phyloP scores from a whole-genome alignment of 2,888 invertebrate species.

The Thereva unica region DNA sequence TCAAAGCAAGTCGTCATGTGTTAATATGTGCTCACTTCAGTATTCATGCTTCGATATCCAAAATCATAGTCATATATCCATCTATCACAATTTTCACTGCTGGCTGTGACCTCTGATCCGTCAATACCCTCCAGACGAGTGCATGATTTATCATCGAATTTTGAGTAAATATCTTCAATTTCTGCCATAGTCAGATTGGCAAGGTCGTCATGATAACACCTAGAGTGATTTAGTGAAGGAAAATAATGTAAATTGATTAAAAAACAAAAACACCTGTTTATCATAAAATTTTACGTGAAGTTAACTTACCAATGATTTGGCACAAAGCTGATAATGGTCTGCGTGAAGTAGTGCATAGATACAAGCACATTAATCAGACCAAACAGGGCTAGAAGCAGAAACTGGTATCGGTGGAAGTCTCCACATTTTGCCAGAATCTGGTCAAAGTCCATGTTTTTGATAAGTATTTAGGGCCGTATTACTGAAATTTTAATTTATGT shows the following conservation, averaged over 20 bases:
- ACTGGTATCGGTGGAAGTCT: slow-evolving; percentile 63
- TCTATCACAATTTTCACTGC: slow-evolving; percentile 56
- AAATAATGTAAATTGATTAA: slow-evolving; percentile 15
- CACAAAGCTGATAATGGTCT: slow-evolving; percentile 64
- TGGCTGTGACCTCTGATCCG: slow-evolving; percentile 51
- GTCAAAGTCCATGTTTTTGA: slow-evolving; percentile 59
- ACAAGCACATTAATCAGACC: slow-evolving; percentile 63
- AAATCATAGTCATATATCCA: slow-evolving; percentile 65
- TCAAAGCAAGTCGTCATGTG: background rate
- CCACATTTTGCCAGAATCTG: slow-evolving; percentile 62
- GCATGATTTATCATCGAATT: slow-evolving; percentile 54
- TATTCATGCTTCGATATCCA: slow-evolving; percentile 64
- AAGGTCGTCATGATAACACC: slow-evolving; percentile 56
- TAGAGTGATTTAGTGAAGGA: slow-evolving; percentile 19
- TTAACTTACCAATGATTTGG: slow-evolving; percentile 59
- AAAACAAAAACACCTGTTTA: background rate
- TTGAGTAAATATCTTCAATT: slow-evolving; percentile 54
- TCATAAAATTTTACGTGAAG: background rate
- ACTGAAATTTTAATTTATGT: background rate
- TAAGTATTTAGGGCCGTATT: slow-evolving; percentile 1
- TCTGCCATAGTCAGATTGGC: slow-evolving; percentile 55
- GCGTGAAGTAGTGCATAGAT: slow-evolving; percentile 65
- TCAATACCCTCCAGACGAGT: slow-evolving; percentile 52
- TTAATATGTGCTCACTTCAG: slow-evolving; percentile 60
- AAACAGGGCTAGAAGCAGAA: slow-evolving; percentile 61